These are phyloP conservation scores for Metopolophium dirhodum DNA, from an alignment of 1,140 invertebrate genomes.

Conservation along the genomic window DNA sequence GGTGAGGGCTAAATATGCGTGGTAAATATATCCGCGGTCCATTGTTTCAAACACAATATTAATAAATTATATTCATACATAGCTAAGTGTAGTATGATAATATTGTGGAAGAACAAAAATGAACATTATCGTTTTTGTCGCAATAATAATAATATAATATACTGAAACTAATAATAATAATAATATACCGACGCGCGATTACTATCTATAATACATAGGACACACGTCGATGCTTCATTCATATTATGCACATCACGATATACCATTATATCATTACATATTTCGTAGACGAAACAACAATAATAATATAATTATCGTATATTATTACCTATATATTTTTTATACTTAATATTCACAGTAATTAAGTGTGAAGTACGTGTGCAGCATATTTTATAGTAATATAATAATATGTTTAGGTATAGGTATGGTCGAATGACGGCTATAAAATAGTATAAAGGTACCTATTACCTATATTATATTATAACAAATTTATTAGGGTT, in stretches of 20 bases:
- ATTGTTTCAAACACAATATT: conserved; percentile 1
- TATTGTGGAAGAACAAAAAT: background rate
- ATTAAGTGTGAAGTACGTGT: conserved; percentile 14
- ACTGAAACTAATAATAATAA: background rate
- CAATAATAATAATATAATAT: background rate
- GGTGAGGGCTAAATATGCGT: no score
- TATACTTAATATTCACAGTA: background rate
- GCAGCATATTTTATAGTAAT: background rate
- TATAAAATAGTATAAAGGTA: background rate
- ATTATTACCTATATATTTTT: background rate
- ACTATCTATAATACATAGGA: background rate
- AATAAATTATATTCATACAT: background rate
- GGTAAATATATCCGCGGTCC: background rate
- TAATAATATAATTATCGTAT: background rate
- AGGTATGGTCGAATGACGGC: background rate
- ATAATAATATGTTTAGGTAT: background rate
- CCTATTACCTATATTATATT: no score
- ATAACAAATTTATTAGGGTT: background rate
- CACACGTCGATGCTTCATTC: background rate
- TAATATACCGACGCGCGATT: background rate
- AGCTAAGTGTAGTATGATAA: no score
- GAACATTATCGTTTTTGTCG: background rate
- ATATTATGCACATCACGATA: conserved; percentile 6
- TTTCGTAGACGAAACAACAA: background rate
- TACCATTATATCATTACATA: background rate